Evolutionary conservation across 2,797 vertebrate species (phyloP).

Genomic region (Aselliscus stoliczkanus): DNA sequence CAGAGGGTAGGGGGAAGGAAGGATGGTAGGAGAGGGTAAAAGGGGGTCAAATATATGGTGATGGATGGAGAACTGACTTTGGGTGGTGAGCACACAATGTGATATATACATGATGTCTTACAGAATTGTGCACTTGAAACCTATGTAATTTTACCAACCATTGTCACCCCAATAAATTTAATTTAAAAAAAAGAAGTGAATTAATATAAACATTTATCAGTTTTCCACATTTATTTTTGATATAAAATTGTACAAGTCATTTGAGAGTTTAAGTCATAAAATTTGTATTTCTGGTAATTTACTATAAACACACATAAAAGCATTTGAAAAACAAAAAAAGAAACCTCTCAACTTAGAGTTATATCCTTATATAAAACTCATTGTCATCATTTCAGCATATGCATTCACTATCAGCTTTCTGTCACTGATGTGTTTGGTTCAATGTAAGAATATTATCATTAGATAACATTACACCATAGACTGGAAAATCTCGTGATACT

Average conservation of each 20-base stretch:
- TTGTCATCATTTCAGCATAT: neutral
- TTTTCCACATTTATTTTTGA: neutral
- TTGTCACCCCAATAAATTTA: no score
- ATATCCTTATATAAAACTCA: neutral
- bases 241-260: neutral
- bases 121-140: no score
- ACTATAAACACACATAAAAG: neutral
- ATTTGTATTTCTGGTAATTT: neutral
- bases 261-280: neutral
- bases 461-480: constrained; percentile 44
- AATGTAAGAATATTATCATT: constrained; percentile 53
- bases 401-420: neutral
- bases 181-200: neutral
- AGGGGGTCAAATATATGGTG: no score
- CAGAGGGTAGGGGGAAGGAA: no score
- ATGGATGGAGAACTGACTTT: no score
- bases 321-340: neutral
- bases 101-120: no score
- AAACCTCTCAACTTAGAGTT: neutral
- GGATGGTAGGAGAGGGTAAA: no score
- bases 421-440: neutral
- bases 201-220: neutral
- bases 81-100: no score
- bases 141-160: no score
- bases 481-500: constrained; percentile 55